Base-by-base conservation (phyloP, 23 tunicate species). In the Styela clava region DNA sequence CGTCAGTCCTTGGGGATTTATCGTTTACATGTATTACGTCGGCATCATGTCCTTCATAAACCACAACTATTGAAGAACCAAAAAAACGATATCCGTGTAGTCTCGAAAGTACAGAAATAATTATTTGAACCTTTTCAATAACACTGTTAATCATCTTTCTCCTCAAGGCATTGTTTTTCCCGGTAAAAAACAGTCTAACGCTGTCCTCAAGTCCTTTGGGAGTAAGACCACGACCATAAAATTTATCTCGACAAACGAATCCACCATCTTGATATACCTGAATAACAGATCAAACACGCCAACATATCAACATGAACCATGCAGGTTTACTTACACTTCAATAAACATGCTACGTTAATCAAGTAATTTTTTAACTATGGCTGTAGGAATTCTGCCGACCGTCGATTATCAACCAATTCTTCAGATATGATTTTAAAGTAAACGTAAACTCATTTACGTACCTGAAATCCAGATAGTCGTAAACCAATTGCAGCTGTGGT, bases 191-290 rank as follows among this genome's bases (percentile, higher is more conserved):
- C 72, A 84, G 88, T 12, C 52, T 24, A 27, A 91, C 22, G 3
- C 81, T 81, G 30, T 87, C 97, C 5, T 28, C 78, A 37, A 91
- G 87, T 16, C 97, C 97, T 7, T 86, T 78, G 18, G 84, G 61
- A 16, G 88, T 63, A 9, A 91, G 65, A 28, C 97, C 97, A 0
- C 97, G 85, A 22, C 97, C 97, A 64, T 83, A 91, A 61, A 86
- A 91, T 67, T 91, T 91, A 69, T 91, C 91, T 34, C 97, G 88
- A 52, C 97, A 91, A 7, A 86, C 73, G 74, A 82, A 91, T 34
- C 83, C 83, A 0, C 83, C 86, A 33, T 76, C 67, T 79, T 91
- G 91, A 82, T 83, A 91, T 9, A 91, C 91, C 97, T 91, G 27
- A 65, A 78, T 64, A 2, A 72, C 36, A 64, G n/a, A n/a, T n/a